Evolutionary conservation across 1,140 invertebrate genomes (phyloP).

Genomic region (Brachionus sp.): DNA sequence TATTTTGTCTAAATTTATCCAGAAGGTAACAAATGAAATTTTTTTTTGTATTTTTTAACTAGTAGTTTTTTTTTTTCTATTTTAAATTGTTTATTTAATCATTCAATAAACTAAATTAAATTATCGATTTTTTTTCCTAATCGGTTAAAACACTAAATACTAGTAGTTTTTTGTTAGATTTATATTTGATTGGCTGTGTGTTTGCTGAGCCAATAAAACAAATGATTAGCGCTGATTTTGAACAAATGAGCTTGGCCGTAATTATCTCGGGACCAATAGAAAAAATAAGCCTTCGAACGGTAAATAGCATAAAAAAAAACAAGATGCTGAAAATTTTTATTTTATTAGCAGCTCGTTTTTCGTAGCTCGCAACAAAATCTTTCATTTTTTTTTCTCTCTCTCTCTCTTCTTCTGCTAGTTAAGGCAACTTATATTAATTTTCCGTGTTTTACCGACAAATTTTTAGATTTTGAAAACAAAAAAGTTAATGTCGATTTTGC

Average conservation of each 20-base stretch:
- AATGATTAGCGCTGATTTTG: neutral
- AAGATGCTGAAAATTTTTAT: conserved; percentile 8
- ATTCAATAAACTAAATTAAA: conserved; percentile 30
- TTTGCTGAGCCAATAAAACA: neutral
- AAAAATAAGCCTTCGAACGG: neutral
- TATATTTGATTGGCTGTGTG: neutral
- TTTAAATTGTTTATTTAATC: conserved; percentile 23
- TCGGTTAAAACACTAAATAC: neutral
- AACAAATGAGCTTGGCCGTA: neutral
- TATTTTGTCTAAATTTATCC: neutral
- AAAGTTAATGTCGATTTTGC: conserved; percentile 36
- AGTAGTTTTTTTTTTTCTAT: neutral
- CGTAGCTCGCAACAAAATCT: conserved; percentile 21
- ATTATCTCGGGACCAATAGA: neutral
- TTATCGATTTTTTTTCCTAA: conserved; percentile 15
- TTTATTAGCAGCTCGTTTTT: conserved; percentile 15
- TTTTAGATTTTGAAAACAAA: neutral
- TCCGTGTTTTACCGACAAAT: too few relatives aligned
- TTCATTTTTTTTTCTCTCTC: too few relatives aligned
- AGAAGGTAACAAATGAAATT: conserved; percentile 24
- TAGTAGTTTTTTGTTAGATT: too few relatives aligned
- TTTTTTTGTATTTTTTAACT: neutral
- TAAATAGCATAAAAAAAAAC: conserved; percentile 14
- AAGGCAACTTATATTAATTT: neutral
- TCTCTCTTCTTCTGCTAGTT: neutral